A percentile compares a stretch with the other conserved stretches of the same genome.
Conservation (phyloP, 1,140 invertebrate genomes). For the Linepithema humile region DNA sequence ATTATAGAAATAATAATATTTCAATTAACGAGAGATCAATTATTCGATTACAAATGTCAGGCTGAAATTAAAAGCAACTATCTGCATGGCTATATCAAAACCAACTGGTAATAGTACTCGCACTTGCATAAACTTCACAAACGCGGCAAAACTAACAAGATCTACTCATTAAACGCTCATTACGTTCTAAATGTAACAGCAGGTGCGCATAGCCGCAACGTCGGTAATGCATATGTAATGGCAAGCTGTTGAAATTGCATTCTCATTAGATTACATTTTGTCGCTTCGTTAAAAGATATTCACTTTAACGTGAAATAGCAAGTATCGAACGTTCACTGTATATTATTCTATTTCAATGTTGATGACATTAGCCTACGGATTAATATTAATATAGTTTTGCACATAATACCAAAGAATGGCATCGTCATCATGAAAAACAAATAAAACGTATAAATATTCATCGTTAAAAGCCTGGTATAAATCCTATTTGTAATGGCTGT, state of each 20-base stretch:
- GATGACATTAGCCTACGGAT: neutral
- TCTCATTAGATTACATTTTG: constrained; percentile 23
- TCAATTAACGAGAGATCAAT: neutral
- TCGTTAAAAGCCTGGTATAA: constrained; percentile 6
- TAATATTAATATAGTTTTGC: neutral
- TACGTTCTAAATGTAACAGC: constrained; percentile 2
- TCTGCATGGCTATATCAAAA: neutral
- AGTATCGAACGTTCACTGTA: neutral
- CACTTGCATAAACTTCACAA: neutral
- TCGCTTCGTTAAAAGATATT: neutral
- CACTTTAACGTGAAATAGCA: neutral
- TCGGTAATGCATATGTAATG: constrained; percentile 22
- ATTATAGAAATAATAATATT: neutral
- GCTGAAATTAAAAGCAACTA: neutral
- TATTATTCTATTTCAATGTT: neutral
- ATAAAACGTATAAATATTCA: neutral
- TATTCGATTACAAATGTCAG: neutral
- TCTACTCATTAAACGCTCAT: constrained; percentile 20
- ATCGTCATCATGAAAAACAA: neutral
- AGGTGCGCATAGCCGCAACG: neutral
- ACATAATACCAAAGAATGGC: neutral
- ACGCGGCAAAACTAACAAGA: constrained; percentile 8
- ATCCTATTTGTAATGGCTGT: neutral
- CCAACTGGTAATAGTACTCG: neutral
- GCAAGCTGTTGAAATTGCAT: constrained; percentile 1